A percentile compares a stretch with the other conserved stretches of the same genome.
phyloP scores from a whole-genome alignment of 2,888 invertebrate genomes.

The Drosophila diplacantha region DNA sequence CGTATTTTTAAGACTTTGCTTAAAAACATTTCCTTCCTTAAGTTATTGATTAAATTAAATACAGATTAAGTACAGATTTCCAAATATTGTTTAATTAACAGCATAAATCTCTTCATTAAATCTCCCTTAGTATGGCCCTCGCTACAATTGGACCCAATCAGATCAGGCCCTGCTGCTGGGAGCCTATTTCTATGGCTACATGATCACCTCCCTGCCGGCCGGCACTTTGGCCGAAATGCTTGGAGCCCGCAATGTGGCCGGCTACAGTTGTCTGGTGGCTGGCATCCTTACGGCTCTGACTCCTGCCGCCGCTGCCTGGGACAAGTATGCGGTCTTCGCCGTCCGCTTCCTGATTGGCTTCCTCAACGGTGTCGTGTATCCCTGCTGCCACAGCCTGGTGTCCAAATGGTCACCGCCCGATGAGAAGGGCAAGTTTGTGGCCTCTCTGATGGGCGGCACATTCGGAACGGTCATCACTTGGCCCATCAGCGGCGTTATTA shows the following conservation, averaged over 20 bases:
- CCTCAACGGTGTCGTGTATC: slow-evolving; percentile 79
- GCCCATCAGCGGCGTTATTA: slow-evolving; percentile 83
- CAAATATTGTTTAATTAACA: neutral
- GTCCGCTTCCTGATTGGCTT: slow-evolving; percentile 82
- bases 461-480: slow-evolving; percentile 84
- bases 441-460: slow-evolving; percentile 85
- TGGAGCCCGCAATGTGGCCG: slow-evolving; percentile 82
- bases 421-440: slow-evolving; percentile 86
- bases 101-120: neutral
- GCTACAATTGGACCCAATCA: slow-evolving; percentile 81
- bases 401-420: slow-evolving; percentile 86
- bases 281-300: slow-evolving; percentile 81
- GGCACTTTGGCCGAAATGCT: slow-evolving; percentile 83
- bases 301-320: slow-evolving; percentile 81
- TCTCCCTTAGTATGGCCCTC: slow-evolving; percentile 77
- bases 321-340: slow-evolving; percentile 80
- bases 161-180: slow-evolving; percentile 83
- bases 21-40: neutral
- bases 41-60: neutral
- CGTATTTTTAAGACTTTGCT: too few relatives aligned
- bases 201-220: slow-evolving; percentile 82
- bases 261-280: slow-evolving; percentile 78
- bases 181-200: slow-evolving; percentile 85
- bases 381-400: slow-evolving; percentile 79
- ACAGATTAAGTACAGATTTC: accelerated